Evolutionary conservation across 2,113 vertebrate genomes (phyloP).

Genomic region (Percina caprodes): DNA sequence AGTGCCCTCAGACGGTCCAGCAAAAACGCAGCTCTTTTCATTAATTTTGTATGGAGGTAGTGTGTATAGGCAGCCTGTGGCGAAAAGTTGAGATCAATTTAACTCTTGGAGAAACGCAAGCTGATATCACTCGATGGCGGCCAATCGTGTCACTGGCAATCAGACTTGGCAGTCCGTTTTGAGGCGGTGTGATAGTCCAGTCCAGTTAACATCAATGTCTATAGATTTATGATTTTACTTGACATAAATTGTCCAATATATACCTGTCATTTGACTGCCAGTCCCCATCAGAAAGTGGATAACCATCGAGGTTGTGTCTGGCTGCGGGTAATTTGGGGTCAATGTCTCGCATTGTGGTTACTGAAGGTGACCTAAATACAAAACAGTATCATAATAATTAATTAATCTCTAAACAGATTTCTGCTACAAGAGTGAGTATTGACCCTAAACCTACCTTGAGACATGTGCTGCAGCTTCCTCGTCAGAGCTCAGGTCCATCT

Average conservation of each 20-base stretch:
- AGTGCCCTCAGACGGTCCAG: no score
- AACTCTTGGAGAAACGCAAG: no score
- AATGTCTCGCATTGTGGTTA: slow-evolving; percentile 86
- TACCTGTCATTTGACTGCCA: slow-evolving; percentile 90
- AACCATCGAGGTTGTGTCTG: slow-evolving; percentile 88
- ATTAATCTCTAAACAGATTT: background rate
- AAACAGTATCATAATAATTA: background rate
- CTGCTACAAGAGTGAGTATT: background rate
- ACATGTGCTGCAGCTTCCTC: slow-evolving; percentile 87
- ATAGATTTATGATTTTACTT: no score
- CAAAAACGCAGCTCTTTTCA: no score
- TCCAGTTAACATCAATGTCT: no score
- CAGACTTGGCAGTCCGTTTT: no score
- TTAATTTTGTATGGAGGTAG: no score
- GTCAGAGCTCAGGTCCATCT: slow-evolving; percentile 94
- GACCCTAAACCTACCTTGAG: slow-evolving; percentile 82
- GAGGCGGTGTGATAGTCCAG: no score
- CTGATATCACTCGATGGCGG: no score
- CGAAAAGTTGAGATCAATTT: no score
- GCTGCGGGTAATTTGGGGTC: slow-evolving; percentile 89
- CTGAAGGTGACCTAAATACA: slow-evolving; percentile 86
- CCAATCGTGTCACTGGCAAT: no score
- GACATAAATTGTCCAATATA: slow-evolving; percentile 3
- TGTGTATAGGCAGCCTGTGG: no score
- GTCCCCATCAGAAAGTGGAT: slow-evolving; percentile 94